A percentile compares a stretch with the other conserved stretches of the same genome.
Evolutionary conservation across 23 tunicate species (phyloP).

Genomic region (Trididemnum clinides): DNA sequence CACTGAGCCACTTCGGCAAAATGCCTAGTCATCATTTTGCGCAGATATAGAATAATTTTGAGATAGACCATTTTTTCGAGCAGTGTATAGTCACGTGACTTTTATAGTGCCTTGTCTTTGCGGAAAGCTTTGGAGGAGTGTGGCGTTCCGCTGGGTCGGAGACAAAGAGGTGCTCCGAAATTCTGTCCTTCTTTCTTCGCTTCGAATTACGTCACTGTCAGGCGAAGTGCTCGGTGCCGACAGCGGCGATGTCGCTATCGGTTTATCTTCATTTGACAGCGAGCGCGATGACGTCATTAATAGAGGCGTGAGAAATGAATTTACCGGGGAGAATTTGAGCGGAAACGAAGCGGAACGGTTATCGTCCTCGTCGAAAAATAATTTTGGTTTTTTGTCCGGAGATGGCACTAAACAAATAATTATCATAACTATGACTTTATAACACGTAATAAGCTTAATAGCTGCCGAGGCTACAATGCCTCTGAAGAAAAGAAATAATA

Average conservation of each 20-base stretch:
- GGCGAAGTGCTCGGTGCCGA: conserved; percentile 37
- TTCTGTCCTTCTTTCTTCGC: not conserved
- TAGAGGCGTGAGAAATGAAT: not conserved
- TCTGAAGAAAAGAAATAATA: too few relatives aligned
- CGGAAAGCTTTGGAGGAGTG: not conserved
- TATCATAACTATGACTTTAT: too few relatives aligned
- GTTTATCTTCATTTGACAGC: conserved; percentile 14
- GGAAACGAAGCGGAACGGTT: not conserved
- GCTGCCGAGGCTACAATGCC: too few relatives aligned
- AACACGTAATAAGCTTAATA: too few relatives aligned
- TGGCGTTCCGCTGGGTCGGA: conserved; percentile 13
- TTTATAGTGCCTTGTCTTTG: conserved; percentile 45
- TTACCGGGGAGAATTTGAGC: not conserved
- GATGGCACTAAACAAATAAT: not conserved
- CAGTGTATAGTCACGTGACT: conserved; percentile 28
- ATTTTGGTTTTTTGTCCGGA: conserved; percentile 3
- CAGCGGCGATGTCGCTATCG: not conserved
- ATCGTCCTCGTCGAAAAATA: not conserved
- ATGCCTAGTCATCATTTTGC: too few relatives aligned
- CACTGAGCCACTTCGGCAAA: too few relatives aligned
- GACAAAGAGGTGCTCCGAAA: conserved; percentile 23
- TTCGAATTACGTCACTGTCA: not conserved
- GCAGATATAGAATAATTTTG: too few relatives aligned
- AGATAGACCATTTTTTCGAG: not conserved
- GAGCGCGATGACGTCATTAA: not conserved